A percentile compares a stretch with the other conserved stretches of the same genome.
Evolutionary conservation across 1,140 invertebrate genomes (phyloP).

Genomic region (Aphis craccivora): DNA sequence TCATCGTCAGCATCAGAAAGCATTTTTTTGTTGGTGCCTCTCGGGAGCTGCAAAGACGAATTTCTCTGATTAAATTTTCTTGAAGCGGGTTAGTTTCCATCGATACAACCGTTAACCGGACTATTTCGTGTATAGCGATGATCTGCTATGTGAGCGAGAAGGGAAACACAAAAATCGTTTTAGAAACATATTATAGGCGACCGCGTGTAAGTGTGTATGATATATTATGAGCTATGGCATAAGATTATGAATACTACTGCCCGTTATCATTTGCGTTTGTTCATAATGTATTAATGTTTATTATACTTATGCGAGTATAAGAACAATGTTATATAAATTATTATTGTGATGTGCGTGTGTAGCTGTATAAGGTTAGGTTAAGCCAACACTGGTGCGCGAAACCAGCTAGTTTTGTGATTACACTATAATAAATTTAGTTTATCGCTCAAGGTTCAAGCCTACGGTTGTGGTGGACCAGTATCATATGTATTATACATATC

Average conservation of each 20-base stretch:
- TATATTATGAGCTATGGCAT: no score
- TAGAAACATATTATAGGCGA: no score
- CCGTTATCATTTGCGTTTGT: background rate
- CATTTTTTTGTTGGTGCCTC: background rate
- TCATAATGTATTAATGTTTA: background rate
- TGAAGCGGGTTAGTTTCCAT: background rate
- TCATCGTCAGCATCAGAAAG: background rate
- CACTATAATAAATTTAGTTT: background rate
- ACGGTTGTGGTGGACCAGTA: background rate
- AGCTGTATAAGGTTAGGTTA: background rate
- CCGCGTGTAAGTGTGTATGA: no score
- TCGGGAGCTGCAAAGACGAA: background rate
- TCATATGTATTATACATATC: background rate
- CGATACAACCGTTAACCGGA: no score
- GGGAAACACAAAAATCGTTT: no score
- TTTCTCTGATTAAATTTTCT: background rate
- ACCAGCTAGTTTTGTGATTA: background rate
- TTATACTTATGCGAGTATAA: background rate
- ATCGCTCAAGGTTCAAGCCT: background rate
- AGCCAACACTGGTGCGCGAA: background rate
- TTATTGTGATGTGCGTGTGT: background rate
- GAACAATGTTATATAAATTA: background rate
- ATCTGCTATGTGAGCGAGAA: background rate
- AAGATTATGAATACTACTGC: background rate
- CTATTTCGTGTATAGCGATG: background rate